These are phyloP conservation scores for Brachionus angularis DNA, from an alignment of 1,140 invertebrate species.

Conservation along the genomic window DNA sequence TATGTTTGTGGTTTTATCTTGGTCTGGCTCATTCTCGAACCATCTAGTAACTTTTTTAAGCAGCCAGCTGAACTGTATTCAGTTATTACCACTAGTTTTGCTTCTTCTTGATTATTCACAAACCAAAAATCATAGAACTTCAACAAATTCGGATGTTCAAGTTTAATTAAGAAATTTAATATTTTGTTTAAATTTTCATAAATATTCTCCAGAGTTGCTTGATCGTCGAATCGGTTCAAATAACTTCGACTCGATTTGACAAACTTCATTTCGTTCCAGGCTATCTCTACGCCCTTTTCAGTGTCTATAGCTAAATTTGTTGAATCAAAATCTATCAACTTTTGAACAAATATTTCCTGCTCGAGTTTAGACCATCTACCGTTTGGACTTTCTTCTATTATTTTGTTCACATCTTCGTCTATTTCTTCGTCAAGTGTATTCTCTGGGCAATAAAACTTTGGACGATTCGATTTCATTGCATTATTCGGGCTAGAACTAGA, in stretches of 20 bases:
- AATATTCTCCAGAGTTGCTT: not conserved
- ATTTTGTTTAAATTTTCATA: slow-evolving; percentile 12
- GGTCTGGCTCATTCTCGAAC: not conserved
- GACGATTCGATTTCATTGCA: not conserved
- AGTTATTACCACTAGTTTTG: slow-evolving; percentile 27
- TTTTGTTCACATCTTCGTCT: not conserved
- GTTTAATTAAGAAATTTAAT: slow-evolving; percentile 20
- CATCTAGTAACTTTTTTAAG: slow-evolving; percentile 16
- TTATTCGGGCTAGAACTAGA: not conserved
- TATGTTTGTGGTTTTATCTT: slow-evolving; percentile 20
- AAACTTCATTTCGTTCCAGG: slow-evolving; percentile 40
- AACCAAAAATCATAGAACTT: slow-evolving; percentile 40
- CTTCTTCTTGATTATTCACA: not conserved
- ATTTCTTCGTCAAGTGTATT: slow-evolving; percentile 7
- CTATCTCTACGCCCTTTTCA: slow-evolving; percentile 28
- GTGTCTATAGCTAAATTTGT: slow-evolving; percentile 27
- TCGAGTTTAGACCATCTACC: slow-evolving; percentile 25
- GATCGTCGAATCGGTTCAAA: slow-evolving; percentile 11
- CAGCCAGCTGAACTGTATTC: slow-evolving; percentile 32
- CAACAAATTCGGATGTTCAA: slow-evolving; percentile 30
- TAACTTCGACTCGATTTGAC: not conserved
- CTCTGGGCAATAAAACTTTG: not conserved
- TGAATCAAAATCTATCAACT: slow-evolving; percentile 33
- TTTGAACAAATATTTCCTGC: not conserved
- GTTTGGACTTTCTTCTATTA: slow-evolving; percentile 27